These are phyloP conservation scores for Capromys pilorides DNA, from an alignment of 2,797 vertebrate species.

Conservation along the genomic window DNA sequence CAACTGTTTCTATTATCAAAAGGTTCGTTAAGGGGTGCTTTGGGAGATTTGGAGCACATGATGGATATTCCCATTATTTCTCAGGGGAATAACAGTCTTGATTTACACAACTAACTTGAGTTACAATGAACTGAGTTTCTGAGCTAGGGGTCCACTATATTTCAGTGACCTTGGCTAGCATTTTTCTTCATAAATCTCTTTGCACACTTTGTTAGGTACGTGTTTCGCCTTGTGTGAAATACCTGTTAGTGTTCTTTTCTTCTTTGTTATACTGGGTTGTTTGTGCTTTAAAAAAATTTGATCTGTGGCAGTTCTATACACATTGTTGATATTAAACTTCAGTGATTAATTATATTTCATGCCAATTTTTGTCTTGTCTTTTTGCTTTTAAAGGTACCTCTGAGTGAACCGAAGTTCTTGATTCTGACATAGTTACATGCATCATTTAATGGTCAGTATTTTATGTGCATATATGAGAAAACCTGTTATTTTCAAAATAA, in stretches of 20 bases:
- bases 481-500: not conserved
- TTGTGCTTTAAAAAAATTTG: not conserved
- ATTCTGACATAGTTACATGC: not conserved
- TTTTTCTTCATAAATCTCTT: not conserved
- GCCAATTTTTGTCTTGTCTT: slow-evolving; percentile 27
- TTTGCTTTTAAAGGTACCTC: not conserved
- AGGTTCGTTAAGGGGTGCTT: not conserved
- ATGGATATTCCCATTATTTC: not conserved
- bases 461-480: slow-evolving; percentile 3
- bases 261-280: not conserved
- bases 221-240: slow-evolving; percentile 14
- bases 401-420: slow-evolving; percentile 42
- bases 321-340: not conserved
- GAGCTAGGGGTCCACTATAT: not conserved
- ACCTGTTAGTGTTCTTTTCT: not conserved
- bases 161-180: not conserved
- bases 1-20: not conserved
- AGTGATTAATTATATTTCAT: slow-evolving; percentile 34
- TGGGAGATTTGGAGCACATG: not conserved
- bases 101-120: too few species aligned
- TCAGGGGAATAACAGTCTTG: too few species aligned
- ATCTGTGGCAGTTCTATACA: not conserved
- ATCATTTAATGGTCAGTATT: slow-evolving; percentile 17
- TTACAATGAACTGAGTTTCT: not conserved
- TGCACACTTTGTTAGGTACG: not conserved